Conservation (phyloP, 2,797 vertebrate species). For the Champsocephalus esox region DNA sequence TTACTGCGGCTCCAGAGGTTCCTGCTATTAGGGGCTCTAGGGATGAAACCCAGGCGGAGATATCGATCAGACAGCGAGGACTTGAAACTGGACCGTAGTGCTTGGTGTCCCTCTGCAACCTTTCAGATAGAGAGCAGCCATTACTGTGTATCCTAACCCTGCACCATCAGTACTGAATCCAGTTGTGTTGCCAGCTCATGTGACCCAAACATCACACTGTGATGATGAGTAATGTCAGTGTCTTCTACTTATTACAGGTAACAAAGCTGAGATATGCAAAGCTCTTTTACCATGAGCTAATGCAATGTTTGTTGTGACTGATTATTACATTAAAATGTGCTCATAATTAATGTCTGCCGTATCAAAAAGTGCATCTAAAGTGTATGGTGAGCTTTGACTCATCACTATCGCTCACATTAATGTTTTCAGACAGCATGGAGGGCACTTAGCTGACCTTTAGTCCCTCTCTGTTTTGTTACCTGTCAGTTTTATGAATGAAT, state of each 20-base stretch:
- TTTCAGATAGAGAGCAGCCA: conserved; percentile 61
- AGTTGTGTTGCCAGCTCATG: conserved; percentile 33
- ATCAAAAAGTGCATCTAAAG: conserved; percentile 6
- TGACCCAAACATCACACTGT: conserved; percentile 27
- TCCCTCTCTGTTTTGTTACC: conserved; percentile 75
- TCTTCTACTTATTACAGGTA: not conserved
- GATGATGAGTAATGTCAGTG: not conserved
- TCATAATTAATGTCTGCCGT: conserved; percentile 7
- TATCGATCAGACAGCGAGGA: conserved; percentile 92
- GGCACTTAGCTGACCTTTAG: conserved; percentile 73
- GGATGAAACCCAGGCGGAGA: conserved; percentile 95
- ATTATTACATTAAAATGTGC: not conserved
- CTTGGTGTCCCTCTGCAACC: conserved; percentile 75
- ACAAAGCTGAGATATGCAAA: not conserved
- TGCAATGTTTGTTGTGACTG: conserved; percentile 5
- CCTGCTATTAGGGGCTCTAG: conserved; percentile 94
- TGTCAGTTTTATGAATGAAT: conserved; percentile 86
- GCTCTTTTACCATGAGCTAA: conserved; percentile 1
- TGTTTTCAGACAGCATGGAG: conserved; percentile 76
- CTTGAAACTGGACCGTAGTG: conserved; percentile 90
- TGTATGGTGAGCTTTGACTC: conserved; percentile 41
- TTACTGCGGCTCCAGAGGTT: conserved; percentile 95
- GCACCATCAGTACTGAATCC: conserved; percentile 23
- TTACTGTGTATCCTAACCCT: conserved; percentile 30
- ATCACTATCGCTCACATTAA: conserved; percentile 72